Conservation (phyloP, 2,113 vertebrate species). For the Brienomyrus brachyistius region DNA sequence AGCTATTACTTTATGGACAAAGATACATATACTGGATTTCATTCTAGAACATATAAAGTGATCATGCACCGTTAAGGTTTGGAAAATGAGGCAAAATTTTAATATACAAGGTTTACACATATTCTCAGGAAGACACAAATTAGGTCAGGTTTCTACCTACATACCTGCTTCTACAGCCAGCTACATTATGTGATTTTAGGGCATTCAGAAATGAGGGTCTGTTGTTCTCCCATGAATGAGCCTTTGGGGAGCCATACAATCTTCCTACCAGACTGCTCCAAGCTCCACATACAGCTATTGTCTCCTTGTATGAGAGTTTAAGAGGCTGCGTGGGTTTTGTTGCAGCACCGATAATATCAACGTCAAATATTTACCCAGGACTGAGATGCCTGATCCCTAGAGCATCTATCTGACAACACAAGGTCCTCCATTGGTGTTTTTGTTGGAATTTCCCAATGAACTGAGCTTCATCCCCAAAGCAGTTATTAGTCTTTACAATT, state of each 20-base stretch:
- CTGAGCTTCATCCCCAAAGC: not conserved
- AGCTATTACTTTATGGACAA: not conserved
- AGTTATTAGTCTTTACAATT: not conserved
- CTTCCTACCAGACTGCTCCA: not conserved
- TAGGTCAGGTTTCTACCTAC: not conserved
- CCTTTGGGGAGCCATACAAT: not conserved
- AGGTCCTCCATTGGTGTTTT: not conserved
- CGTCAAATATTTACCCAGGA: constrained; percentile 2
- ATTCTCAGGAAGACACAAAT: not conserved
- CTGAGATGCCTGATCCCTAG: not conserved
- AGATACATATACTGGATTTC: not conserved
- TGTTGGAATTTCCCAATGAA: not conserved
- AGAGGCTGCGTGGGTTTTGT: not conserved
- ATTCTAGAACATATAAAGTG: not conserved
- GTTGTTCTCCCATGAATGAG: not conserved
- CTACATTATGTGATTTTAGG: not conserved
- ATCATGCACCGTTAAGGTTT: not conserved
- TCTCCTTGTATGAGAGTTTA: not conserved
- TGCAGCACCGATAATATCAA: not conserved
- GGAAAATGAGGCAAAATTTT: not conserved
- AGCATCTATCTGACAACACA: not conserved
- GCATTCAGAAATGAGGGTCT: not conserved
- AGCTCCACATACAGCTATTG: not conserved
- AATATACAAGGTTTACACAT: not conserved
- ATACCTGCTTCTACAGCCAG: not conserved